Evolutionary conservation across 2,797 vertebrate species (phyloP), one percentile per base, ranked within the genome.

Genomic region (Oreochromis grahami): DNA sequence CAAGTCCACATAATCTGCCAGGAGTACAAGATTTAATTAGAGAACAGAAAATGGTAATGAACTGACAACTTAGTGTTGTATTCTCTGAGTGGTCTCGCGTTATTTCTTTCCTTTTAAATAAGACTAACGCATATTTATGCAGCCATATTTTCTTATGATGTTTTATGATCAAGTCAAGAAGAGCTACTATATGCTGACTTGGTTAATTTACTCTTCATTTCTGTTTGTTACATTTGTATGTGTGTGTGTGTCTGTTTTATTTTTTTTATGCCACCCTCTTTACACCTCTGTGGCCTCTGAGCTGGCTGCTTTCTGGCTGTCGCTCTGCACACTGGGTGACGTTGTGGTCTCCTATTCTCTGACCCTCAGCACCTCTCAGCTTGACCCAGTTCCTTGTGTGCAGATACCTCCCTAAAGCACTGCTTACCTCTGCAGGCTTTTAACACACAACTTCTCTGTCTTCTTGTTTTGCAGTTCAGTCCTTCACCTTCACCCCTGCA

Each of bases 381-480:
- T 81, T 56, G n/a, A 79, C 82, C 89, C 65, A 2, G 17, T 79
- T 90, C 89, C 80, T 72, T 65, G 89, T 77, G 93, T 89, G 87
- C 92, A 90, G 88, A 89, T 65, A 80, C 88, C 89, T n/a, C 84
- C 84, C 88, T 86, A 88, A 94, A 93, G 93, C 91, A 86, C 87
- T 55, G 88, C 92, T 94, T 87, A 82, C 85, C 89, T 89, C 92
- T 65, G 91, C 93, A 95, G 93, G 90, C 95, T 95, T 96, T 96
- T 97, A 97, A 97, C 96, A 93, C 96, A 94, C 93, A 89, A 95
- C 96, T 96, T 97, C 93, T 97, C 97, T 98, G 96, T 96, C 97
- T 98, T 98, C 97, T 97, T 97, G 95, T 97, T 98, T 98, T 98
- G 95, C 96, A 98, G 97, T 98, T 95, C 97, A 97, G 94, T 97